Percentiles rank a stretch among this genome's conserved stretches.
phyloP scores from a whole-genome alignment of 2,888 invertebrate genomes.

The Eurytoma adleriae region DNA sequence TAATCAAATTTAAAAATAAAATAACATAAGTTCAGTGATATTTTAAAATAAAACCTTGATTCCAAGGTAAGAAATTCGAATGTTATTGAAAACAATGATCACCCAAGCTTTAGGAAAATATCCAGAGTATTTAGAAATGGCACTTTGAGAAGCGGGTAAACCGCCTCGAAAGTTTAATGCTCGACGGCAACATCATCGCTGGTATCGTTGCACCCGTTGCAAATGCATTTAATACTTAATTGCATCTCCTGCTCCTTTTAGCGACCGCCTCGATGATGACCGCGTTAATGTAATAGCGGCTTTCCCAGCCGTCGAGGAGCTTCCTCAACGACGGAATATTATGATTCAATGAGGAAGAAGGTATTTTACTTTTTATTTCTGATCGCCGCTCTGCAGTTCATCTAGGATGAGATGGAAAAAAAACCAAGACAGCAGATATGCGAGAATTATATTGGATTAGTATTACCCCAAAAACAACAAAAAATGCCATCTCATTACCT shows the following conservation, averaged over 20 bases:
- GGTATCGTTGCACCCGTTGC: conserved; percentile 56
- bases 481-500: no score
- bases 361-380: background rate
- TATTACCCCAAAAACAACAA: no score
- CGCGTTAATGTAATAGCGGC: conserved; percentile 43
- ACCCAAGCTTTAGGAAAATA: background rate
- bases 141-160: conserved; percentile 38
- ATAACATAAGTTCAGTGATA: no score
- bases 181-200: conserved; percentile 42
- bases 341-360: conserved; percentile 38
- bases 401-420: no score
- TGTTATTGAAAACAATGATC: background rate
- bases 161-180: conserved; percentile 30
- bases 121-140: background rate
- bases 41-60: no score
- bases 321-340: conserved; percentile 21
- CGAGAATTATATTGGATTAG: no score
- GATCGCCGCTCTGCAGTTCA: background rate
- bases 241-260: conserved; percentile 47
- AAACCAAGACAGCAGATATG: background rate
- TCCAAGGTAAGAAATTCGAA: no score
- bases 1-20: no score
- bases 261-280: conserved; percentile 42
- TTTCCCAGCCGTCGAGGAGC: conserved; percentile 5
- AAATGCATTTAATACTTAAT: conserved; percentile 57